Evolutionary conservation across 2,797 vertebrate species (phyloP), one percentile per base, ranked within the genome.

Genomic region (Sparidentex hasta): DNA sequence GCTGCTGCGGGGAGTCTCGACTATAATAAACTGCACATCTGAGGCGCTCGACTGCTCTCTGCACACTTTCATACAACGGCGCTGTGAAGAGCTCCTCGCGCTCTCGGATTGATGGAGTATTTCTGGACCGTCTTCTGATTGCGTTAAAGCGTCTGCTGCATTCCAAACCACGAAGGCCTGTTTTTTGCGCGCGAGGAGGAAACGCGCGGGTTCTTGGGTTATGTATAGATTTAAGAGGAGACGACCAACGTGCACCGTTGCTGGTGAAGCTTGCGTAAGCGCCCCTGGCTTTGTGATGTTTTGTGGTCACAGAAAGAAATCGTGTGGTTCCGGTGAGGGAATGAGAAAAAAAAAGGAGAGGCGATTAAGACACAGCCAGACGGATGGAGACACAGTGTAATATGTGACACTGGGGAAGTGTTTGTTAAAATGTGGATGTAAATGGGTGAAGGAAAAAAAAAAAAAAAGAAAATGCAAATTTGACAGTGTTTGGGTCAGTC

Each of bases 401-500:
- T 58, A 67, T 55, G 65, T 54, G 51, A 74, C 58, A 41, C 27
- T 55, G 75, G 57, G 73, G 67, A 79, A 29, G 57, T 62, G 80
- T 89, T 88, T 87, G 64, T 61, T n/a, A 20, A 38, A 65, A 55
- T 58, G 69, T 48, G 21, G 65, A 85, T 72, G 70, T 74, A 74
- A 64, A 87, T 44, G 64, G 74, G 58, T 66, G 65, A 73, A 70
- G 11, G 7, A 11, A 50, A 80, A 88, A 84, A 38, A 33, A 33
- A 48, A 80, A 80, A 88, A 84, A 38, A 33, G 7, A 48, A 80
- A 88, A 84, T 73, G 57, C 41, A 57, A 47, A 68, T 79, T 74
- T 80, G 51, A 79, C 77, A 63, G 27, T 14, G 74, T 80, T 76
- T 70, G 67, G 74, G 70, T 81, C 57, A 48, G 33, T 78, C 79